These are phyloP conservation scores for Zaprionus gabonicus DNA, from an alignment of 1,140 invertebrate genomes.

Conservation along the genomic window DNA sequence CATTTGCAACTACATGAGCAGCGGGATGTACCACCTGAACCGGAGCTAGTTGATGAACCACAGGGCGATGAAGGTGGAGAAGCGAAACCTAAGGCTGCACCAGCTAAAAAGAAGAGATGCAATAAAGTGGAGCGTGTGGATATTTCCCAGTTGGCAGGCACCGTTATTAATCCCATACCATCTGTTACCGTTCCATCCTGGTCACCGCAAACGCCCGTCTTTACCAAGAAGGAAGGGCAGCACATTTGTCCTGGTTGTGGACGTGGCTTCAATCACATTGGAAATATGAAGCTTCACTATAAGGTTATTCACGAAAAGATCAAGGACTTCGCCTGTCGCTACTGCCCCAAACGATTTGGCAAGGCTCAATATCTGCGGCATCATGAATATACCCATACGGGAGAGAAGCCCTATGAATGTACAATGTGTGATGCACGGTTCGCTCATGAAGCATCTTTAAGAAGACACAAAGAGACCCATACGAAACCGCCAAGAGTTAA, in stretches of 20 bases:
- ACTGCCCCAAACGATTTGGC: slow-evolving; percentile 74
- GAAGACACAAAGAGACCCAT: slow-evolving; percentile 76
- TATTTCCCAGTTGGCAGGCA: slow-evolving; percentile 75
- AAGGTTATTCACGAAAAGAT: slow-evolving; percentile 79
- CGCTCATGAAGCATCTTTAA: slow-evolving; percentile 70
- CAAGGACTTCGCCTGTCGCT: slow-evolving; percentile 79
- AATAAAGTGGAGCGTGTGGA: slow-evolving; percentile 79
- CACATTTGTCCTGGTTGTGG: slow-evolving; percentile 79
- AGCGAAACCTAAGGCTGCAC: slow-evolving; percentile 6
- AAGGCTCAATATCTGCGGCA: slow-evolving; percentile 80
- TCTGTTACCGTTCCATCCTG: slow-evolving; percentile 75
- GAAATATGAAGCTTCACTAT: slow-evolving; percentile 79
- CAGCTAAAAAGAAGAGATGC: slow-evolving; percentile 29
- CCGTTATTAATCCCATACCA: slow-evolving; percentile 76
- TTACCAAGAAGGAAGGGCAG: slow-evolving; percentile 78
- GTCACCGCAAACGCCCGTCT: slow-evolving; percentile 73
- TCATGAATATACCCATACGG: slow-evolving; percentile 84
- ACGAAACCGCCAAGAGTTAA: slow-evolving; percentile 53
- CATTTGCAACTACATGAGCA: slow-evolving; percentile 77
- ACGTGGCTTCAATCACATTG: slow-evolving; percentile 75
- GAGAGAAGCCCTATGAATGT: slow-evolving; percentile 81
- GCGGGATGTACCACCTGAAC: slow-evolving; percentile 58
- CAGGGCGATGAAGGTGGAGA: neutral
- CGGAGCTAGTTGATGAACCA: slow-evolving; percentile 28
- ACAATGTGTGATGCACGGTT: slow-evolving; percentile 73